phyloP scores from a whole-genome alignment of 2,888 invertebrate species.

The Nemotelus pantherinus region DNA sequence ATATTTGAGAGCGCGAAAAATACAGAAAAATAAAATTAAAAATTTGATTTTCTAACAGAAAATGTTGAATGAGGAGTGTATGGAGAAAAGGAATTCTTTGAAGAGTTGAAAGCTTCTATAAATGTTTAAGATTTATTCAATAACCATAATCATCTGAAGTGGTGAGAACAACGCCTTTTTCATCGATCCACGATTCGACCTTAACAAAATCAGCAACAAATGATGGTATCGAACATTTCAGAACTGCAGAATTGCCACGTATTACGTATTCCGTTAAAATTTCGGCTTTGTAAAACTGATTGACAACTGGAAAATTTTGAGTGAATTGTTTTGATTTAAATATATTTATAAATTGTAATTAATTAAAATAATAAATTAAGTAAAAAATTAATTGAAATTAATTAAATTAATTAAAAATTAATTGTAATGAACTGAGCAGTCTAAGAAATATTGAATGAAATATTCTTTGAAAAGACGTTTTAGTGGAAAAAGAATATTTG shows the following conservation, averaged over 20 bases:
- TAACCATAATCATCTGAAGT: conserved; percentile 67
- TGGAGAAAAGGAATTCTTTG: not conserved
- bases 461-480: too few species aligned
- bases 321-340: not conserved
- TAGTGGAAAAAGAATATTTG: too few species aligned
- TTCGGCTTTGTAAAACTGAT: conserved; percentile 77
- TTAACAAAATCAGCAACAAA: conserved; percentile 79
- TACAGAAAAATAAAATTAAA: conserved; percentile 30
- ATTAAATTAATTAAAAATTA: too few species aligned
- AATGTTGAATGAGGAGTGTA: not conserved
- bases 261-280: conserved; percentile 79
- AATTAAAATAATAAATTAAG: conserved; percentile 2
- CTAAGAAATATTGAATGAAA: too few species aligned
- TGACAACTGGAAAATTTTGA: conserved; percentile 68
- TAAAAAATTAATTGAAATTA: not conserved
- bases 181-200: conserved; percentile 77
- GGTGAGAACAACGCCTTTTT: conserved; percentile 68
- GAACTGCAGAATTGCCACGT: conserved; percentile 75
- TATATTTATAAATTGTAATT: conserved; percentile 53
- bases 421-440: too few species aligned
- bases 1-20: not conserved
- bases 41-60: not conserved
- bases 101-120: not conserved
- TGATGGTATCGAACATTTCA: conserved; percentile 79
- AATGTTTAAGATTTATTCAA: not conserved